phyloP scores from a whole-genome alignment of 2,888 invertebrate genomes.

The Coelopa pilipes region DNA sequence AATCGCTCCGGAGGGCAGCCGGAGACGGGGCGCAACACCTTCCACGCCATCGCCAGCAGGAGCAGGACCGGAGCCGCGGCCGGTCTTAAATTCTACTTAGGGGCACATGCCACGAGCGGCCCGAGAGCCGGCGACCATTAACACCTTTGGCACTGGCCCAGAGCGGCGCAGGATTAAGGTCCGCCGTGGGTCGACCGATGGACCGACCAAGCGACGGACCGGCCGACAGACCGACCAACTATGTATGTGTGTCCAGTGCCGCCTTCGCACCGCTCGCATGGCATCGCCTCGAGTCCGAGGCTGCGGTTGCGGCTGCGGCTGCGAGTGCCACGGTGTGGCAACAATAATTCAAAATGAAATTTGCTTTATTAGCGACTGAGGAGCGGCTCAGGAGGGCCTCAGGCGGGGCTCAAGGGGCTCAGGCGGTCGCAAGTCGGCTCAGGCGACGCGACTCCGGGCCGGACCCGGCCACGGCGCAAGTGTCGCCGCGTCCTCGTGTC shows the following conservation, averaged over 20 bases:
- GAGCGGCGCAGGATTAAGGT: constrained; percentile 9
- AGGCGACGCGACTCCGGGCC: neutral
- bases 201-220: neutral
- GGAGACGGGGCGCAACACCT: too few species aligned
- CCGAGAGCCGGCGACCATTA: constrained; percentile 51
- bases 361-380: constrained; percentile 61
- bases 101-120: constrained; percentile 46
- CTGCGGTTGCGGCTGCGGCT: neutral
- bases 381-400: neutral
- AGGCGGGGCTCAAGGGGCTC: neutral
- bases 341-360: constrained; percentile 67
- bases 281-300: neutral
- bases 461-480: neutral
- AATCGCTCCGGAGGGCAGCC: constrained; percentile 49
- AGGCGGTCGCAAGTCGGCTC: neutral
- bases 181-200: neutral
- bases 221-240: neutral
- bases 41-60: too few species aligned
- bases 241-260: neutral
- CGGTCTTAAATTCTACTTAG: constrained; percentile 64
- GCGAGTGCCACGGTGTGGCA: constrained; percentile 40
- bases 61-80: constrained; percentile 17
- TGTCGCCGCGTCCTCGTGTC: neutral
- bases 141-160: constrained; percentile 51
- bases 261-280: constrained; percentile 10